Evolutionary conservation across 2,888 invertebrate genomes (phyloP), one percentile per base, ranked within the genome.

Genomic region (Pogonocherus hispidulus): DNA sequence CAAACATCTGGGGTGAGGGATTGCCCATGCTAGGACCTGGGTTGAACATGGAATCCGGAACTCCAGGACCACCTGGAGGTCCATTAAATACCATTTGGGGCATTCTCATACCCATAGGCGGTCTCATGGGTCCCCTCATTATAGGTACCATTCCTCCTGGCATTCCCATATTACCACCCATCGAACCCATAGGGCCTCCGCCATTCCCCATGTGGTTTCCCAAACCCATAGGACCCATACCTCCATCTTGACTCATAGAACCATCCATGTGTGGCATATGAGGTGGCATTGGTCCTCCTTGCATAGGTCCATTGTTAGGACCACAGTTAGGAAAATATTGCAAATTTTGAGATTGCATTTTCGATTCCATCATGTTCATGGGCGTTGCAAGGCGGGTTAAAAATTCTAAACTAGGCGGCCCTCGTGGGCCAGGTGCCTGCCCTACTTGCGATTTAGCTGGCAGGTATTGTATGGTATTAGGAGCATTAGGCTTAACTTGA

Each of bases 401-500:
- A 86, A 97, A 97, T 80, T 97, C 96, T 73, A 97, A 87, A 86
- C 95, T 94, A 44, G 96, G 96, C 3, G 96, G 95, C 8, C 93
- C 93, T 49, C 95, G 88, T 93, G 95, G 52, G 91, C 93, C 66
- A 93, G 88, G 0, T 93, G 93, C 60, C 90, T 91, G 27, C 89
- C 91, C 89, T 80, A 92, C 91, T 83, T 96, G 96, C n/a, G 97
- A 95, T 86, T 97, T 90, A 59, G 97, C 95, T 19, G 98, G 98
- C 85, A 98, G 90, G 89, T 98, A 98, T 88, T 98, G 98, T 83
- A 98, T 98, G 37, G 98, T 98, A 86, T 98, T 98, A 0, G 98
- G 98, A 9, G 98, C 97, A 85, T 95, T 97, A 8, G 98, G 94
- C 86, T 98, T 98, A 22, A 98, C 97, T 86, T 96, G 95, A 46